Conservation (phyloP, 2,888 invertebrate species). For the Acronicta aceris region DNA sequence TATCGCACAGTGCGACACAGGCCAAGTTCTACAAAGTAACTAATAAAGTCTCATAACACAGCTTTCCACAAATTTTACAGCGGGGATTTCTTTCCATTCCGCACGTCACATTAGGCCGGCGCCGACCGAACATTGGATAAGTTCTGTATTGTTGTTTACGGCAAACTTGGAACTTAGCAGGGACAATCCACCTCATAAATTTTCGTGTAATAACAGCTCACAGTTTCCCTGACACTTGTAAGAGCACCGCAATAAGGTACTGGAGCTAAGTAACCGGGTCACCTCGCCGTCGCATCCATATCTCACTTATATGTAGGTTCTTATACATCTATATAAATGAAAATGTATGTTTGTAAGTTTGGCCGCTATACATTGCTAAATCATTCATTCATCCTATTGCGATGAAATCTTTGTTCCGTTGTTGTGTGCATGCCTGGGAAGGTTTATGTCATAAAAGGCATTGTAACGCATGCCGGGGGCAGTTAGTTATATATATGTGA, state of each 20-base stretch:
- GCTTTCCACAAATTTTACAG: constrained; percentile 75
- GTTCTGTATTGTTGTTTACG: constrained; percentile 87
- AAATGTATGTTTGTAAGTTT: too few species aligned
- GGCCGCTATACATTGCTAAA: too few species aligned
- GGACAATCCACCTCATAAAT: constrained; percentile 86
- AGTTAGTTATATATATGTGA: too few species aligned
- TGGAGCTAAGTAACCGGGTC: constrained; percentile 73
- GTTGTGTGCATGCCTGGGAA: too few species aligned
- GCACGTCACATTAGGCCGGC: constrained; percentile 77
- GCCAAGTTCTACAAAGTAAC: constrained; percentile 64
- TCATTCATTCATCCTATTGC: too few species aligned
- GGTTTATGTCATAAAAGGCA: too few species aligned
- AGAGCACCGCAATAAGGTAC: constrained; percentile 80
- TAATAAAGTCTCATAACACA: constrained; percentile 76
- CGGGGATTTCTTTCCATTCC: constrained; percentile 76
- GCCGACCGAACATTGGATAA: constrained; percentile 79
- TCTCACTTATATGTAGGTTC: constrained; percentile 46
- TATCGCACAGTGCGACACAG: constrained; percentile 40
- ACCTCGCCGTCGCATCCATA: constrained; percentile 58
- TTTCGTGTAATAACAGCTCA: constrained; percentile 85
- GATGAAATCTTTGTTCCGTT: too few species aligned
- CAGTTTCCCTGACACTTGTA: constrained; percentile 87
- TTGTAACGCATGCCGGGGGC: too few species aligned
- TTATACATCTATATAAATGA: too few species aligned
- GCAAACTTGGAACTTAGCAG: constrained; percentile 82